Conservation (phyloP, 2,797 vertebrate species). For the Tangara arthus region DNA sequence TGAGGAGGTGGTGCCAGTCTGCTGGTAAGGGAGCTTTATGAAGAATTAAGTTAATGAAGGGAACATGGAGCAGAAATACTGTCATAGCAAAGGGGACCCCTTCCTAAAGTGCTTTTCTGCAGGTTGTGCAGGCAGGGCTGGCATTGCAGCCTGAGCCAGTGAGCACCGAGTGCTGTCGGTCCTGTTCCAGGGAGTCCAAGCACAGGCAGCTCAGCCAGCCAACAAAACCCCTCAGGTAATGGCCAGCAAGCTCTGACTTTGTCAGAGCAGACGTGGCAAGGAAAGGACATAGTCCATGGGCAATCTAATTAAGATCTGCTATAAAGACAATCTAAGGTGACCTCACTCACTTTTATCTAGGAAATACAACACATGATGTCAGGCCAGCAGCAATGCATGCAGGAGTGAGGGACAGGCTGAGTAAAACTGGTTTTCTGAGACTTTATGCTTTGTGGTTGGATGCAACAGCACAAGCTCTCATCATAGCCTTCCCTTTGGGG, state of each 20-base stretch:
- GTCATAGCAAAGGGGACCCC: neutral
- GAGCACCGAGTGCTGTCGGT: rapidly evolving
- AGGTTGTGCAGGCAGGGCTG: neutral
- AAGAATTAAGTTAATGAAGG: neutral
- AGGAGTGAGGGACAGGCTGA: neutral
- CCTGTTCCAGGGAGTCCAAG: neutral
- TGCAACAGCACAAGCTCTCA: neutral
- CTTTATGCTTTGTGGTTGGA: neutral
- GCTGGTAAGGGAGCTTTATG: neutral
- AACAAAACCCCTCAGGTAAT: neutral
- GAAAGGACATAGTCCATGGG: neutral
- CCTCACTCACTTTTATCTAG: neutral
- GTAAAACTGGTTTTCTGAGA: neutral
- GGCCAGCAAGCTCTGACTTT: neutral
- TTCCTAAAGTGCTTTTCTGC: neutral
- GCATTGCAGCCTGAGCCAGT: neutral
- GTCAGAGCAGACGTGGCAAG: neutral
- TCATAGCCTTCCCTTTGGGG: neutral
- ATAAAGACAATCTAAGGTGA: neutral
- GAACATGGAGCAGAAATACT: neutral
- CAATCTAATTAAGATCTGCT: neutral
- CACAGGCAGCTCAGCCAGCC: neutral
- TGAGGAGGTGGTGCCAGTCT: neutral
- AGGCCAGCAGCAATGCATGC: neutral
- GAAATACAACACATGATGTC: neutral